Percentiles rank a stretch among this genome's conserved stretches.
Conservation (phyloP, 53 echinoderm and acorn worm species). For the Antedon mediterranea region DNA sequence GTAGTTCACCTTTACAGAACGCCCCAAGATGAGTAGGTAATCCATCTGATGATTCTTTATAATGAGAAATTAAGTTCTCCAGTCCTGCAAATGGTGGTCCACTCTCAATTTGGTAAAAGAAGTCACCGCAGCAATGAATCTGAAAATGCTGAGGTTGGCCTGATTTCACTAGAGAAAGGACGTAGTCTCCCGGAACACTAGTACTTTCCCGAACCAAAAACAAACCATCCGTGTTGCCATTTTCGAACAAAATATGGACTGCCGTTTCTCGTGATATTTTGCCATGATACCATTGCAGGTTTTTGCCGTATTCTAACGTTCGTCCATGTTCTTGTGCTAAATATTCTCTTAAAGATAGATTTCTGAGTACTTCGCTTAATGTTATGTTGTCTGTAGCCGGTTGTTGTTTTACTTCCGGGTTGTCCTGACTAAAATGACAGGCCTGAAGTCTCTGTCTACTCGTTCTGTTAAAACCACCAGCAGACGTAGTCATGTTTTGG, state of each 20-base stretch:
- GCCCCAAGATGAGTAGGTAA: conserved; percentile 61
- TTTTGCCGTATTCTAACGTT: conserved; percentile 46
- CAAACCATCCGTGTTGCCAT: conserved; percentile 40
- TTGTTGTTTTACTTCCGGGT: neutral
- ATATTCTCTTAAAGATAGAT: neutral
- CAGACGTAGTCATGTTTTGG: neutral
- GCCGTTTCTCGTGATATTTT: conserved; percentile 84
- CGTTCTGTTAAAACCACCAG: neutral
- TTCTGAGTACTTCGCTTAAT: neutral
- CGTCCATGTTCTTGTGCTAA: neutral
- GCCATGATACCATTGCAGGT: conserved; percentile 80
- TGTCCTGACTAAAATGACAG: neutral
- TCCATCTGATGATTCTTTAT: conserved; percentile 59
- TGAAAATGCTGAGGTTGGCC: conserved; percentile 71
- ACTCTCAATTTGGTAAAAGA: conserved; percentile 78
- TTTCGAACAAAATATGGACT: conserved; percentile 62
- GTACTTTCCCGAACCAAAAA: conserved; percentile 85
- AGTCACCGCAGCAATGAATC: conserved; percentile 83
- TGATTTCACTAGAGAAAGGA: conserved; percentile 79
- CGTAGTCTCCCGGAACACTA: conserved; percentile 63
- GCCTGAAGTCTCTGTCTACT: neutral
- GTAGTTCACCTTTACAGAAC: conserved; percentile 66
- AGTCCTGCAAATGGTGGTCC: conserved; percentile 84
- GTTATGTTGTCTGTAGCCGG: neutral
- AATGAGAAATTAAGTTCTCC: conserved; percentile 71